phyloP scores from a whole-genome alignment of 92 coral and sea anemone species.

The Zoanthus sansibaricus region DNA sequence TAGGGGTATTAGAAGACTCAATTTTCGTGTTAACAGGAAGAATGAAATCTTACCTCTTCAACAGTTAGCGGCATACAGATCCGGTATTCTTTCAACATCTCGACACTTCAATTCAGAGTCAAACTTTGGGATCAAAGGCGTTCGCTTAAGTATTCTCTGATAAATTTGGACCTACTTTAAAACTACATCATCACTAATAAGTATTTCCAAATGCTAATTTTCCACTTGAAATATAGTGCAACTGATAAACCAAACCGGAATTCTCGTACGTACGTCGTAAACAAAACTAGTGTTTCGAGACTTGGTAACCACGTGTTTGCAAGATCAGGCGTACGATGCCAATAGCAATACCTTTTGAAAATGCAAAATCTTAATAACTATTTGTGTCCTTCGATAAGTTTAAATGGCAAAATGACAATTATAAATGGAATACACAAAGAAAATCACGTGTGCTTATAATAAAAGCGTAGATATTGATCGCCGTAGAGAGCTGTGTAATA shows the following conservation, averaged over 20 bases:
- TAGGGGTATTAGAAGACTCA: background rate
- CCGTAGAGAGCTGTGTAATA: no score
- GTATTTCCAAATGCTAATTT: background rate
- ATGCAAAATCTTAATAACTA: no score
- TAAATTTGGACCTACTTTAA: background rate
- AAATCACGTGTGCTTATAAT: no score
- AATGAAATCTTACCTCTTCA: conserved; percentile 75
- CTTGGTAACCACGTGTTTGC: conserved; percentile 11
- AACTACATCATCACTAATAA: background rate
- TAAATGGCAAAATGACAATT: no score
- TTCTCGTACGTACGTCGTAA: background rate
- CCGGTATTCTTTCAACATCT: conserved; percentile 91
- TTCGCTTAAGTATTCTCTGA: background rate
- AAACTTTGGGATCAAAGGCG: background rate
- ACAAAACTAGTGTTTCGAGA: background rate
- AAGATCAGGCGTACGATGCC: no score
- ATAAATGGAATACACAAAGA: no score
- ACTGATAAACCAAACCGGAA: background rate
- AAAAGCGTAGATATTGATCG: no score
- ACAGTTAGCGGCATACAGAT: conserved; percentile 97
- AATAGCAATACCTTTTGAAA: no score
- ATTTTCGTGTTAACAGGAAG: background rate
- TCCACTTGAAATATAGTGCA: background rate
- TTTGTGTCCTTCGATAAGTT: no score
- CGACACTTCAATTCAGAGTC: background rate